phyloP scores from a whole-genome alignment of 2,888 invertebrate species.

The Dryobota labecula region DNA sequence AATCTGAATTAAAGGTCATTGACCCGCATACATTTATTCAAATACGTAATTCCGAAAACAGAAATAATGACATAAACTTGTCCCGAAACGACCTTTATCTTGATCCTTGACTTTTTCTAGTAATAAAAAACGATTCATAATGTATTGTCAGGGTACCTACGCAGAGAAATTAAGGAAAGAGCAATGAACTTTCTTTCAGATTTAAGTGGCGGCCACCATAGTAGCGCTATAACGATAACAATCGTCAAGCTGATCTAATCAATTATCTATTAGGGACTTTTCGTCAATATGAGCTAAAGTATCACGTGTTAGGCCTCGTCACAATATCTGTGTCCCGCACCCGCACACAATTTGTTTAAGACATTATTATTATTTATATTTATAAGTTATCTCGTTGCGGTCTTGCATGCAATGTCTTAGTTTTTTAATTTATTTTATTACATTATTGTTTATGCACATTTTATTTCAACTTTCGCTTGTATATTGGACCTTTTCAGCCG shows the following conservation, averaged over 20 bases:
- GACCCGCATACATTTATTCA: too few species aligned
- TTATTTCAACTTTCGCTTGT: conserved; percentile 75
- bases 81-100: too few species aligned
- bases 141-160: too few species aligned
- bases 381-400: conserved; percentile 54
- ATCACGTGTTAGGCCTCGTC: conserved; percentile 31
- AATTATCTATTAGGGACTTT: background rate
- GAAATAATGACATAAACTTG: too few species aligned
- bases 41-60: too few species aligned
- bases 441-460: conserved; percentile 70
- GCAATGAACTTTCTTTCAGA: too few species aligned
- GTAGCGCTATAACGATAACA: too few species aligned
- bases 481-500: conserved; percentile 84
- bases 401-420: conserved; percentile 71
- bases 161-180: too few species aligned
- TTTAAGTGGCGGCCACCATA: too few species aligned
- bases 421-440: conserved; percentile 53
- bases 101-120: too few species aligned
- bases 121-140: too few species aligned
- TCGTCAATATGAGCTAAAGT: background rate
- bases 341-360: conserved; percentile 43
- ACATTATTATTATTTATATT: conserved; percentile 45
- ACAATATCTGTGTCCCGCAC: conserved; percentile 33
- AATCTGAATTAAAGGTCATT: too few species aligned
- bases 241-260: background rate